Evolutionary conservation across 2,797 vertebrate genomes (phyloP).

Genomic region (Diglossa cyanea): DNA sequence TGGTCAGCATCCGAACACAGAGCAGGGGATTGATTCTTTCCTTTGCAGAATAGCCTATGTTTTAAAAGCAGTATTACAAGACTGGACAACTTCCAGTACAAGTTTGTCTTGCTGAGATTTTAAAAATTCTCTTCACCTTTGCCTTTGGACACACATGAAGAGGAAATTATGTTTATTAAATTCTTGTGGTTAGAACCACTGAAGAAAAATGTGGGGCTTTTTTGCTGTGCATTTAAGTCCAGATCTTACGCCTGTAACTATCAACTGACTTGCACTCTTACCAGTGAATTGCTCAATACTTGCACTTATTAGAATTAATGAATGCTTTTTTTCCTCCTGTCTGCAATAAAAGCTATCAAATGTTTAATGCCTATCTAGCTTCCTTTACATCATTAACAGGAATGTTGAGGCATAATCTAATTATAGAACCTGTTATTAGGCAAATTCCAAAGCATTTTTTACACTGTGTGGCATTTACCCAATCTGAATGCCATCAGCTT

Average conservation of each 20-base stretch:
- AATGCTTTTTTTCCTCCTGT: not conserved
- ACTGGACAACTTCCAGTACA: not conserved
- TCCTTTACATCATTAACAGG: slow-evolving; percentile 19
- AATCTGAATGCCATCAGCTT: not conserved
- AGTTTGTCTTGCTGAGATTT: not conserved
- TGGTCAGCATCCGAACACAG: not conserved
- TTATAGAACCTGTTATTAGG: slow-evolving; percentile 14
- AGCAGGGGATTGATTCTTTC: not conserved
- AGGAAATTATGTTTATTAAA: slow-evolving; percentile 20
- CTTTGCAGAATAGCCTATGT: not conserved
- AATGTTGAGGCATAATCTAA: not conserved
- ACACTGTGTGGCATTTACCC: not conserved
- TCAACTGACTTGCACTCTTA: not conserved
- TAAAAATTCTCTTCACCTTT: slow-evolving; percentile 30
- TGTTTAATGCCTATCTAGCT: not conserved
- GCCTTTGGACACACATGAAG: slow-evolving; percentile 19
- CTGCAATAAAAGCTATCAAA: slow-evolving; percentile 14
- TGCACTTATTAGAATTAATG: not conserved
- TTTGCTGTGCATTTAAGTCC: not conserved
- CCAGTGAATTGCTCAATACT: not conserved
- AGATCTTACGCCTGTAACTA: not conserved
- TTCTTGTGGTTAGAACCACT: not conserved
- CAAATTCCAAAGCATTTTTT: not conserved
- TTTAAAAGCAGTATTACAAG: not conserved
- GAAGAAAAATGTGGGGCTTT: not conserved